Evolutionary conservation across 2,888 invertebrate genomes (phyloP).

Genomic region (Ischnus inquisitorius): DNA sequence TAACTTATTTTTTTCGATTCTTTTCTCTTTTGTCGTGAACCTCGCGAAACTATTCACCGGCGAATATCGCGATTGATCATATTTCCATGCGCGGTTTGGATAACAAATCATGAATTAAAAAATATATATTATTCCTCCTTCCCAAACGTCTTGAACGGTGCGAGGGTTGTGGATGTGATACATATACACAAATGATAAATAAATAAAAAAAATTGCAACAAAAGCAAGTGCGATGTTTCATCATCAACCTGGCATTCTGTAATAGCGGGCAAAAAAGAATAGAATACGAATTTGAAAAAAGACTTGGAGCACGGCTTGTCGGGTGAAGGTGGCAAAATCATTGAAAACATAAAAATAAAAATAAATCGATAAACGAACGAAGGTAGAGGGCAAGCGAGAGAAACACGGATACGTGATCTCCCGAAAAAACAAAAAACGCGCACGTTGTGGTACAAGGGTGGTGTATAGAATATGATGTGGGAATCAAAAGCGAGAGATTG

Average conservation of each 20-base stretch:
- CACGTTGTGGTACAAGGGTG: constrained; percentile 65
- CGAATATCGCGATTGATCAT: neutral
- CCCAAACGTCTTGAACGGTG: constrained; percentile 20
- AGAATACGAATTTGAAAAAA: constrained; percentile 65
- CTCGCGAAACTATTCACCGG: neutral
- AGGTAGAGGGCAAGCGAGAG: constrained; percentile 73
- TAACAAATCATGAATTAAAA: neutral
- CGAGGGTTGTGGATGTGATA: neutral
- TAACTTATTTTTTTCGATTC: too few species aligned
- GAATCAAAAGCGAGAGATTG: constrained; percentile 45
- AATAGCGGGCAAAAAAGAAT: constrained; percentile 64
- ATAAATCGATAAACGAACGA: constrained; percentile 63
- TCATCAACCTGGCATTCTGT: constrained; percentile 52
- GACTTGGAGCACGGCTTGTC: constrained; percentile 82
- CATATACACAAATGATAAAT: constrained; percentile 5
- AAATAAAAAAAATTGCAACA: constrained; percentile 38
- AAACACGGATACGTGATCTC: constrained; percentile 57
- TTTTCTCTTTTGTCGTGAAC: neutral
- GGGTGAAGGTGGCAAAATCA: constrained; percentile 82
- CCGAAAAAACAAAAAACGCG: constrained; percentile 59
- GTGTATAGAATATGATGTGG: constrained; percentile 65
- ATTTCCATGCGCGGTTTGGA: neutral
- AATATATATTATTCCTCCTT: neutral
- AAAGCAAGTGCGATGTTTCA: constrained; percentile 52
- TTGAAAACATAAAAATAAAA: constrained; percentile 69